phyloP scores from a whole-genome alignment of 1,140 invertebrate genomes.

The Aphelinus certus region DNA sequence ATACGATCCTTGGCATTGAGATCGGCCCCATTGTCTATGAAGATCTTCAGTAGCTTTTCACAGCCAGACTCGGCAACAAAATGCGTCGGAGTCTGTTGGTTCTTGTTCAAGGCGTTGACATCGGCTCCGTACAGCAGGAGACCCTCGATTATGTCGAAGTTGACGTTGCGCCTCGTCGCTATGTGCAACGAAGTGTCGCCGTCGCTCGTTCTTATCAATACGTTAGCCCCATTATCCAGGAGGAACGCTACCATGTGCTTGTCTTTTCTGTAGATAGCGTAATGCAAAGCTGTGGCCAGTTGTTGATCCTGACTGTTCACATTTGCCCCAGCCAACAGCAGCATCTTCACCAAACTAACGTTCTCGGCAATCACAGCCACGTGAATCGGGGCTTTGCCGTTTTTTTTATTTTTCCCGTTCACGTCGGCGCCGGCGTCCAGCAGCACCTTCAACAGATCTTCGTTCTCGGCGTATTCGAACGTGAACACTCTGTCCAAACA shows the following conservation, averaged over 20 bases:
- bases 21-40: not conserved
- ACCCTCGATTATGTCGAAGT: not conserved
- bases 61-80: conserved; percentile 2
- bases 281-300: conserved; percentile 1
- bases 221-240: not conserved
- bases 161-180: not conserved
- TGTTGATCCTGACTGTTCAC: conserved; percentile 10
- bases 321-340: conserved; percentile 4
- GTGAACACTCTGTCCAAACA: not conserved
- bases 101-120: conserved; percentile 5
- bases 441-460: not conserved
- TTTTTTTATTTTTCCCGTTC: not conserved
- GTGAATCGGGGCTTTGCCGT: conserved; percentile 1
- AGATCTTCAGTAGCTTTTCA: not conserved
- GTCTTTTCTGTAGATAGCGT: not conserved
- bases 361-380: not conserved
- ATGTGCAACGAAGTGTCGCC: conserved; percentile 9
- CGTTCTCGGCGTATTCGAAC: not conserved
- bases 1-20: not conserved
- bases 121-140: not conserved
- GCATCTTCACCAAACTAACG: not conserved
- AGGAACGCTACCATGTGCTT: not conserved
- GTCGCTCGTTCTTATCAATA: not conserved
- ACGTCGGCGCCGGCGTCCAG: conserved; percentile 1
- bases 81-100: conserved; percentile 3